phyloP scores from a whole-genome alignment of 1,140 invertebrate species.

The Parasteatoda tepidariorum region DNA sequence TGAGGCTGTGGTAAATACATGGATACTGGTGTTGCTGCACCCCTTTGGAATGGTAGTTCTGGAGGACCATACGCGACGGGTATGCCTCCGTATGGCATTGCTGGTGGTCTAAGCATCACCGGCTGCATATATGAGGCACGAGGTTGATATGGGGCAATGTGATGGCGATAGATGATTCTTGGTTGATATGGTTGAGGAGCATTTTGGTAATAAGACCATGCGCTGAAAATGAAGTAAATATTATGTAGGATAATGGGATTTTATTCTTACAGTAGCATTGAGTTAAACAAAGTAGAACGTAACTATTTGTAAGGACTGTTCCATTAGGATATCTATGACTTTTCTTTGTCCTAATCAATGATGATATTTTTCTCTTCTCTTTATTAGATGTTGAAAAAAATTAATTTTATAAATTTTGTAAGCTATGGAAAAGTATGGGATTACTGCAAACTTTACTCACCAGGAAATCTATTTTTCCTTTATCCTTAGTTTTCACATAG shows the following conservation, averaged over 20 bases:
- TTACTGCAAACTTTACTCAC: too few species aligned
- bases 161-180: conserved; percentile 27
- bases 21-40: not conserved
- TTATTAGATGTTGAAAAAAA: not conserved
- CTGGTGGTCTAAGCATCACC: not conserved
- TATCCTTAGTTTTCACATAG: too few species aligned
- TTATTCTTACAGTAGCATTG: not conserved
- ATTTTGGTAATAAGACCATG: conserved; percentile 25
- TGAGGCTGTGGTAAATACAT: not conserved
- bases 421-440: too few species aligned
- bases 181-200: conserved; percentile 11
- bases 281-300: not conserved
- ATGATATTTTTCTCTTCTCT: not conserved
- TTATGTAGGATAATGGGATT: not conserved
- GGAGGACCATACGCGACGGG: conserved; percentile 6
- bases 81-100: not conserved
- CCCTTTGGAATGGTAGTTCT: not conserved
- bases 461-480: too few species aligned
- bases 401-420: too few species aligned
- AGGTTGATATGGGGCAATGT: conserved; percentile 26
- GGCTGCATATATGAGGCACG: not conserved
- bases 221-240: conserved; percentile 3
- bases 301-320: not conserved
- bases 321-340: not conserved
- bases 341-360: not conserved